Conservation (phyloP, 2,888 invertebrate species). For the Podotricha telesiphe region DNA sequence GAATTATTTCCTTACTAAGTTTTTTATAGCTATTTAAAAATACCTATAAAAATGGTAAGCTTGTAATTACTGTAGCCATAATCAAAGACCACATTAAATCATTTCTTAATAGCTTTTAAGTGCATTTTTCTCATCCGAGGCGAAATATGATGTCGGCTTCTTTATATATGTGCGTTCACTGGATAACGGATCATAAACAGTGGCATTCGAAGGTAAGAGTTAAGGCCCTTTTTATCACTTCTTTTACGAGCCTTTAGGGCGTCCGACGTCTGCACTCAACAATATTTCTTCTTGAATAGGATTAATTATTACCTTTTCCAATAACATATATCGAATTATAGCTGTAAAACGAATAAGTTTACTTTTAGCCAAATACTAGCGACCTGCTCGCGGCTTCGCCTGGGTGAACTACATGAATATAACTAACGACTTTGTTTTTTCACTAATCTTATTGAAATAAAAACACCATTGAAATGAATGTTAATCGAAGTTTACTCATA, state of each 20-base stretch:
- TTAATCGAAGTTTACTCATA: too few species aligned
- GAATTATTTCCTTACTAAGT: too few species aligned
- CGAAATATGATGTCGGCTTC: constrained; percentile 38
- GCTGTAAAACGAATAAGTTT: neutral
- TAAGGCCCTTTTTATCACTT: constrained; percentile 64
- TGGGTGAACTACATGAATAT: too few species aligned
- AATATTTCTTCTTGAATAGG: constrained; percentile 50
- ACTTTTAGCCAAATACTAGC: too few species aligned
- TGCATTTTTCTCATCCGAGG: constrained; percentile 33
- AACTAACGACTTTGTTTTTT: too few species aligned
- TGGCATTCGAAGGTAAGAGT: constrained; percentile 56
- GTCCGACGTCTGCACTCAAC: constrained; percentile 54
- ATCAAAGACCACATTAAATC: constrained; percentile 28
- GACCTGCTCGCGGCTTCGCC: too few species aligned
- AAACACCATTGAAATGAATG: too few species aligned
- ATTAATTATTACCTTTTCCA: constrained; percentile 2
- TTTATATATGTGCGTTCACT: constrained; percentile 48
- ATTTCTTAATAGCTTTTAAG: constrained; percentile 38
- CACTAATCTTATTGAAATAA: too few species aligned
- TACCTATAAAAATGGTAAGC: neutral
- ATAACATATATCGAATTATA: neutral
- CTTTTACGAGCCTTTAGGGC: constrained; percentile 61
- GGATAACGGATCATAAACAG: constrained; percentile 58
- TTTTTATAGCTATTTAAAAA: too few species aligned
- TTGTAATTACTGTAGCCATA: constrained; percentile 21